phyloP scores from a whole-genome alignment of 2,888 invertebrate species.

The Poecilobothrus nobilitatus region DNA sequence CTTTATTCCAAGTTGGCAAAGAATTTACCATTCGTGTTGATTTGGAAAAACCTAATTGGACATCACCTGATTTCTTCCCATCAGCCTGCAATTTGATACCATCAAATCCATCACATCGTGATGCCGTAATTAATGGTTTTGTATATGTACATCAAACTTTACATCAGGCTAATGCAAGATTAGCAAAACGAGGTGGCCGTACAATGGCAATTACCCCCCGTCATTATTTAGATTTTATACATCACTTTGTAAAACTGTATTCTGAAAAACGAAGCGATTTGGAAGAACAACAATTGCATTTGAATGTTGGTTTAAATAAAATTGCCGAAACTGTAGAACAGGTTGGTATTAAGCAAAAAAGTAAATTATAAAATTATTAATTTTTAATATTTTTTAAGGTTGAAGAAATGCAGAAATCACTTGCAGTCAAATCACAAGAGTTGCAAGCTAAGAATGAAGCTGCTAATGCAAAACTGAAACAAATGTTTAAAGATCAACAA shows the following conservation, averaged over 20 bases:
- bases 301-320: constrained; percentile 97
- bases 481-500: constrained; percentile 99
- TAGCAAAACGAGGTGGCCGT: constrained; percentile 85
- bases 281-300: constrained; percentile 96
- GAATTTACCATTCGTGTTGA: constrained; percentile 96
- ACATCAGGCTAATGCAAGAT: constrained; percentile 84
- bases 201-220: constrained; percentile 97
- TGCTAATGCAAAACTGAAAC: constrained; percentile 96
- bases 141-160: constrained; percentile 97
- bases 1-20: constrained; percentile 88
- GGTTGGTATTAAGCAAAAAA: constrained; percentile 20
- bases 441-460: constrained; percentile 96
- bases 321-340: constrained; percentile 99
- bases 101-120: constrained; percentile 72
- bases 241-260: constrained; percentile 96
- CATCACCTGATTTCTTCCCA: constrained; percentile 84
- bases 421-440: constrained; percentile 92
- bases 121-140: constrained; percentile 97
- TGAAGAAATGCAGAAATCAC: constrained; percentile 97
- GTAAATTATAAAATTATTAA: not conserved
- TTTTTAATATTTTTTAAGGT: constrained; percentile 46
- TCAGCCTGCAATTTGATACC: constrained; percentile 71
- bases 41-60: constrained; percentile 79
- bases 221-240: constrained; percentile 97
- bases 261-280: constrained; percentile 96